A percentile compares a stretch with the other conserved stretches of the same genome.
These are phyloP conservation scores for Numenius arquata DNA, from an alignment of 2,113 vertebrate genomes.

Conservation along the genomic window DNA sequence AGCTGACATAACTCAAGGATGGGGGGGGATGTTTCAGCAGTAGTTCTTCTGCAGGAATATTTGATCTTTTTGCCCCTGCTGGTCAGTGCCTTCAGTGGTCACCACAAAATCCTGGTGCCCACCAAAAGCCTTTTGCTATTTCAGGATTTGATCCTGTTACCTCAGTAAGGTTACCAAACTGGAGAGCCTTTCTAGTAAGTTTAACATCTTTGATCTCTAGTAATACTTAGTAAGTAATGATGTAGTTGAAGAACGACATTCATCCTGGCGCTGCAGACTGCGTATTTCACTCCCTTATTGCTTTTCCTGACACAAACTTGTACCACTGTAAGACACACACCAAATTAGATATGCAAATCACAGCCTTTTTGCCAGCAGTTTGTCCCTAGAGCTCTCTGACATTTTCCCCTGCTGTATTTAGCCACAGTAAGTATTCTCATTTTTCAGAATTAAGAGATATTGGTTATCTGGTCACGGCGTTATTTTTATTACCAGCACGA, in stretches of 20 bases:
- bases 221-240: not conserved
- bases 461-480: rapidly evolving
- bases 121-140: not conserved
- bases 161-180: not conserved
- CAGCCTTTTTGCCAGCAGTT: not conserved
- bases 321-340: not conserved
- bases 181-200: not conserved
- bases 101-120: not conserved
- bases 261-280: not conserved
- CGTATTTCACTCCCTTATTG: not conserved
- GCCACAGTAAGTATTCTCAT: not conserved
- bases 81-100: not conserved
- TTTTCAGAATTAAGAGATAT: not conserved
- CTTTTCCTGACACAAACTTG: not conserved
- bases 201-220: not conserved
- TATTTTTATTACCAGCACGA: not conserved
- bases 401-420: not conserved
- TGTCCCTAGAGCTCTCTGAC: not conserved
- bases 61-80: no score
- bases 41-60: not conserved
- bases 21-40: not conserved
- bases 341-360: not conserved
- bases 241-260: rapidly evolving
- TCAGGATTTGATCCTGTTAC: not conserved
- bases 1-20: not conserved